Percentiles rank a stretch among this genome's conserved stretches.
Evolutionary conservation across 2,888 invertebrate genomes (phyloP).

Genomic region (Nudaria mundana): DNA sequence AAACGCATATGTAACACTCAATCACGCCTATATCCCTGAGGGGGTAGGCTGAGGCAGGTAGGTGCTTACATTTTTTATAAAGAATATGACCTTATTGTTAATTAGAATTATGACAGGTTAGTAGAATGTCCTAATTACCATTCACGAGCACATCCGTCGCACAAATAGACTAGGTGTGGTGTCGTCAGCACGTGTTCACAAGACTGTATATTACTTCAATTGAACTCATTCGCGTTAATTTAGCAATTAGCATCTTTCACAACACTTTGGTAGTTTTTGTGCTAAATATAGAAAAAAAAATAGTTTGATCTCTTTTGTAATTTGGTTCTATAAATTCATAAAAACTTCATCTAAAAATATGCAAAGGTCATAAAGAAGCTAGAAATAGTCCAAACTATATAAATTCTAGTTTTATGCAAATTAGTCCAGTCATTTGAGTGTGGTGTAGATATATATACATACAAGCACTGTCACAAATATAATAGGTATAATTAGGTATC

Average conservation of each 20-base stretch:
- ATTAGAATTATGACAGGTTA: slow-evolving; percentile 22
- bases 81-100: slow-evolving; percentile 20
- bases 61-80: slow-evolving; percentile 2
- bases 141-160: slow-evolving; percentile 21
- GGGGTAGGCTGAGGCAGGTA: no score
- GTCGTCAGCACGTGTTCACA: slow-evolving; percentile 17
- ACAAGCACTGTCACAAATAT: no score
- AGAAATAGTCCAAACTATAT: no score
- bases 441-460: no score
- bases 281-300: neutral
- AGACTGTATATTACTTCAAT: slow-evolving; percentile 45
- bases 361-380: no score
- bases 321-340: no score
- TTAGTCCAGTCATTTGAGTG: no score
- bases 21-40: no score
- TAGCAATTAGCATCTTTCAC: slow-evolving; percentile 34
- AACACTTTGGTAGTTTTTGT: slow-evolving; percentile 3
- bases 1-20: no score
- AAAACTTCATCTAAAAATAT: no score
- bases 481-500: no score
- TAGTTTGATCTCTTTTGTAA: neutral
- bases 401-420: no score
- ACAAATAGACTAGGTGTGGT: slow-evolving; percentile 32
- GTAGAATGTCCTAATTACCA: slow-evolving; percentile 26
- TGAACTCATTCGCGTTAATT: slow-evolving; percentile 39